These are phyloP conservation scores for Abrostola tripartita DNA, from an alignment of 2,888 invertebrate species.

Conservation along the genomic window DNA sequence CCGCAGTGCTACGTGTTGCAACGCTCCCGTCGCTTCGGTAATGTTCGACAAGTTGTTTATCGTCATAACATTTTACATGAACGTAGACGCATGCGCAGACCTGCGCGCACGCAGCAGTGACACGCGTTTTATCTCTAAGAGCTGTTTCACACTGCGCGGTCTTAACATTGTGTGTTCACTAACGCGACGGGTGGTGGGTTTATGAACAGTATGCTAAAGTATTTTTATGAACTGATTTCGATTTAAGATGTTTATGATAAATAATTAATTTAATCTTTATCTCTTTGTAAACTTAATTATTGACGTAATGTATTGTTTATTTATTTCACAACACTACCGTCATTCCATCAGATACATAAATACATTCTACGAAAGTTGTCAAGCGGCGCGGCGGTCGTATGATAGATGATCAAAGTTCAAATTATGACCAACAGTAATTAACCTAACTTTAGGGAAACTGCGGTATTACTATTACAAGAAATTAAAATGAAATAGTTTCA, in stretches of 20 bases:
- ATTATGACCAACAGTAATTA: too few relatives aligned
- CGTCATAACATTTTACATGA: constrained; percentile 74
- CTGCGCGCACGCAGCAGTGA: constrained; percentile 52
- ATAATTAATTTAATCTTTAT: constrained; percentile 17
- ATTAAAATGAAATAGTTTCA: too few relatives aligned
- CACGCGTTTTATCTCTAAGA: constrained; percentile 54
- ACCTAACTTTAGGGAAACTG: too few relatives aligned
- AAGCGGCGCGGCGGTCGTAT: too few relatives aligned
- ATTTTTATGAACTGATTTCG: constrained; percentile 35
- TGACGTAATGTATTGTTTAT: too few relatives aligned
- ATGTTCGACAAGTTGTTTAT: constrained; percentile 74
- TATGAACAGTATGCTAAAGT: constrained; percentile 9
- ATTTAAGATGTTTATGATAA: constrained; percentile 10
- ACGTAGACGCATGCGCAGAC: constrained; percentile 11
- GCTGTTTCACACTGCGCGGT: constrained; percentile 37
- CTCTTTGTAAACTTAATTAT: neutral
- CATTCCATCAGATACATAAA: too few relatives aligned
- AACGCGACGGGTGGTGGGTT: constrained; percentile 31
- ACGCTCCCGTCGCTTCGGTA: constrained; percentile 47
- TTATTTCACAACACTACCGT: too few relatives aligned
- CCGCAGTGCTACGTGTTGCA: constrained; percentile 56
- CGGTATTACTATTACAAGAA: too few relatives aligned
- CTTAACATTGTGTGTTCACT: constrained; percentile 2
- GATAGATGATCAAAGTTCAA: too few relatives aligned
- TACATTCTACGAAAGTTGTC: too few relatives aligned